Percentiles rank a stretch among this genome's conserved stretches.
Conservation (phyloP, 2,888 invertebrate species). For the Gandaritis pyraliata region DNA sequence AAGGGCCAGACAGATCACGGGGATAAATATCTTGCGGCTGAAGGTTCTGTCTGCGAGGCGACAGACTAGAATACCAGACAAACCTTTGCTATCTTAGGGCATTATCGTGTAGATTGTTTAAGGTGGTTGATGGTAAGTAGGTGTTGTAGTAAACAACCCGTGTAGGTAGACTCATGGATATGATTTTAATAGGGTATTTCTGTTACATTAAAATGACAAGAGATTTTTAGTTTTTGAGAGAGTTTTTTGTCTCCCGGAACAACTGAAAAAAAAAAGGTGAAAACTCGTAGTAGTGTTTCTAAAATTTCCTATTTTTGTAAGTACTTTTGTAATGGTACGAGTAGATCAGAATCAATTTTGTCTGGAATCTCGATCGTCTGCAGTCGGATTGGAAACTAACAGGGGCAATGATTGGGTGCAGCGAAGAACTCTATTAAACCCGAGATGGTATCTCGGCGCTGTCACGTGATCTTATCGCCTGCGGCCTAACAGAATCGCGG, state of each 20-base stretch:
- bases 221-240: too few relatives aligned
- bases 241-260: too few relatives aligned
- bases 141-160: too few relatives aligned
- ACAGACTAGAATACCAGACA: constrained; percentile 17
- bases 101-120: constrained; percentile 8
- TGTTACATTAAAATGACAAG: too few relatives aligned
- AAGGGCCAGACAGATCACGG: constrained; percentile 15
- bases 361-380: constrained; percentile 48
- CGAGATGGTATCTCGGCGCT: constrained; percentile 70
- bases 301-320: background rate
- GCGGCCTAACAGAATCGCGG: constrained; percentile 60
- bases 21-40: constrained; percentile 21
- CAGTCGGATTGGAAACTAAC: constrained; percentile 49
- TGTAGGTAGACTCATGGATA: too few relatives aligned
- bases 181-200: too few relatives aligned
- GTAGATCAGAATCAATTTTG: constrained; percentile 33
- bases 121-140: too few relatives aligned
- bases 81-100: constrained; percentile 19
- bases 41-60: constrained; percentile 14
- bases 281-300: background rate
- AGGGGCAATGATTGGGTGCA: constrained; percentile 71
- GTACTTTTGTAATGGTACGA: constrained; percentile 2
- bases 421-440: constrained; percentile 74
- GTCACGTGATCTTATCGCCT: constrained; percentile 70
- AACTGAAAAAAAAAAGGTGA: too few relatives aligned